phyloP scores from a whole-genome alignment of 2,797 vertebrate species.

The Megaceryle alcyon region DNA sequence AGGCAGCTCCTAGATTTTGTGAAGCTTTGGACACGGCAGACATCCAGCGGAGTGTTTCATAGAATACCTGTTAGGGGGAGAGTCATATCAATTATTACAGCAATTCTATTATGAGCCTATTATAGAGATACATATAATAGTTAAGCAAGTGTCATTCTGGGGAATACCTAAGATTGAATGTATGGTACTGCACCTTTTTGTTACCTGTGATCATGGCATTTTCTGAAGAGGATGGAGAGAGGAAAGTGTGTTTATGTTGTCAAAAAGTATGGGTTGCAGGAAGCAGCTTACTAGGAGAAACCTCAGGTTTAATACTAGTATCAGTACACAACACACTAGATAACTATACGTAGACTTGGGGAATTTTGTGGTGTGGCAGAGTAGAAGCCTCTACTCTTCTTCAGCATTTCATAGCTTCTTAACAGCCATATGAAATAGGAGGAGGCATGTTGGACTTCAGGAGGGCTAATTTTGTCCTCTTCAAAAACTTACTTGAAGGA shows the following conservation, averaged over 20 bases:
- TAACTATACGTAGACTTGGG: not conserved
- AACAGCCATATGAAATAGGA: not conserved
- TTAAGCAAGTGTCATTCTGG: not conserved
- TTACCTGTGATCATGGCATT: not conserved
- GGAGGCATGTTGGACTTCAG: not conserved
- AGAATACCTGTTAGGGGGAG: not conserved
- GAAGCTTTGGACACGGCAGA: not conserved
- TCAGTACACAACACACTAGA: not conserved
- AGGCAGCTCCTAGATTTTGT: not conserved
- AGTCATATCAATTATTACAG: not conserved
- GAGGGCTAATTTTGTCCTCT: too few species aligned
- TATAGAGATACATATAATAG: not conserved
- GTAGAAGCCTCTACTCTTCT: not conserved
- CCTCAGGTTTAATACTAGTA: not conserved
- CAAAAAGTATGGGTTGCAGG: rapidly evolving
- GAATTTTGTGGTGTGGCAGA: not conserved
- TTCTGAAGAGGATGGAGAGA: not conserved
- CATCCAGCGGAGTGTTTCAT: not conserved
- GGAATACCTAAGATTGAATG: not conserved
- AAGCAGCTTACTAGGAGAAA: not conserved
- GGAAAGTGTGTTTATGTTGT: not conserved
- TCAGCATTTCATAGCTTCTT: not conserved
- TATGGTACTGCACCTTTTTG: not conserved
- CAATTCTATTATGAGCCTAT: not conserved
- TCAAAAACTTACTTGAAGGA: too few species aligned